phyloP scores from a whole-genome alignment of 2,797 vertebrate species.

The Muscicapa comitata region DNA sequence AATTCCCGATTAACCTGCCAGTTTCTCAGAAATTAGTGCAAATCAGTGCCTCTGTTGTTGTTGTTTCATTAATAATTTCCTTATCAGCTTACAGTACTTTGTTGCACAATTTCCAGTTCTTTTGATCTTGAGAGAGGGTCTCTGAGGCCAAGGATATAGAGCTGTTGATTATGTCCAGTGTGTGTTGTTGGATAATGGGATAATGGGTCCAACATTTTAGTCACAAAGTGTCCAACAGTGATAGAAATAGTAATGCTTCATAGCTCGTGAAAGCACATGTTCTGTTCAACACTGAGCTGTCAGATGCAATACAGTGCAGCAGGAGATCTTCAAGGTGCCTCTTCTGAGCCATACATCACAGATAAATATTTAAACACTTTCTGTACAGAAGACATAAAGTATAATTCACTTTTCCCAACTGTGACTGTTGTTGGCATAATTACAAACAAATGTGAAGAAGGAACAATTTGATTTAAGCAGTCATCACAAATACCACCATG shows the following conservation, averaged over 20 bases:
- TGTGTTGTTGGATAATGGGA: not conserved
- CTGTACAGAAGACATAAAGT: not conserved
- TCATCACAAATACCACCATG: not conserved
- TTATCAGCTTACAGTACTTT: not conserved
- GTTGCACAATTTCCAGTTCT: not conserved
- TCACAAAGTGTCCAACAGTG: not conserved
- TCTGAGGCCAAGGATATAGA: not conserved
- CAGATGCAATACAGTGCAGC: not conserved
- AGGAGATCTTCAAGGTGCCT: not conserved
- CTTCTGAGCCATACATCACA: not conserved
- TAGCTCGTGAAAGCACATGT: not conserved
- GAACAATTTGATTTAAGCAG: conserved; percentile 42
- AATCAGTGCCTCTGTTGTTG: not conserved
- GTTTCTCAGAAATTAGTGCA: not conserved
- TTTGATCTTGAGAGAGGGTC: not conserved
- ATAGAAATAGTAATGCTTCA: not conserved
- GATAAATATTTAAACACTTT: conserved; percentile 38
- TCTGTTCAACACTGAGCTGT: not conserved
- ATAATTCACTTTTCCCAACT: not conserved
- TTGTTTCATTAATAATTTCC: not conserved
- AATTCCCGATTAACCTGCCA: not conserved
- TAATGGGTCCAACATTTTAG: not conserved
- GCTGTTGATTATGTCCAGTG: not conserved
- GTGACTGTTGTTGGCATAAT: conserved; percentile 19
- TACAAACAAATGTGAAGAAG: conserved; percentile 2